phyloP scores from a whole-genome alignment of 2,113 vertebrate genomes.

The Clarias batrachus region DNA sequence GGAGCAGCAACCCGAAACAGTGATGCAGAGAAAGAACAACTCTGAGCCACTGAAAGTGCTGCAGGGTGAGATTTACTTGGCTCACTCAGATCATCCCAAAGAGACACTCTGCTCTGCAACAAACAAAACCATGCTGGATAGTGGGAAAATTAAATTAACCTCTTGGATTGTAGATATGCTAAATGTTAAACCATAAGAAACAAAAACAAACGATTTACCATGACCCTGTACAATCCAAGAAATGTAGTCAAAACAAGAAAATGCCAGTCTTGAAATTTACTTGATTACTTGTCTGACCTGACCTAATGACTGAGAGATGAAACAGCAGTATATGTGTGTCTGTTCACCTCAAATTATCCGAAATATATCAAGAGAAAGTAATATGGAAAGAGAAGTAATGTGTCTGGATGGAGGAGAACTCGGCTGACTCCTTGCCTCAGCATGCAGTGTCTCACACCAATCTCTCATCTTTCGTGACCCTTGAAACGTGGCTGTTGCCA shows the following conservation, averaged over 20 bases:
- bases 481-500: constrained; percentile 26
- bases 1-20: background rate
- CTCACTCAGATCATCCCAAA: background rate
- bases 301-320: background rate
- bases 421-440: background rate
- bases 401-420: constrained; percentile 5
- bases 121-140: constrained; percentile 2
- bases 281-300: background rate
- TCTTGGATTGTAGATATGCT: background rate
- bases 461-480: constrained; percentile 25
- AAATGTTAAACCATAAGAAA: background rate
- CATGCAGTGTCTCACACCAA: background rate
- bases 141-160: background rate
- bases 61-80: background rate
- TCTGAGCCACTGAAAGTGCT: constrained; percentile 3
- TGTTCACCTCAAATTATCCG: constrained; percentile 13
- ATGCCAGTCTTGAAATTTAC: background rate
- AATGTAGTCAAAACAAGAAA: background rate
- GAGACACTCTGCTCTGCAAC: background rate
- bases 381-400: background rate
- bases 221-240: background rate
- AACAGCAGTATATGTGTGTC: background rate
- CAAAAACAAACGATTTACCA: constrained; percentile 3
- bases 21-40: background rate
- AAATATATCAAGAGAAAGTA: background rate